Percentiles rank a stretch among this genome's conserved stretches.
Conservation (phyloP, 2,888 invertebrate species). For the Selenia dentaria region DNA sequence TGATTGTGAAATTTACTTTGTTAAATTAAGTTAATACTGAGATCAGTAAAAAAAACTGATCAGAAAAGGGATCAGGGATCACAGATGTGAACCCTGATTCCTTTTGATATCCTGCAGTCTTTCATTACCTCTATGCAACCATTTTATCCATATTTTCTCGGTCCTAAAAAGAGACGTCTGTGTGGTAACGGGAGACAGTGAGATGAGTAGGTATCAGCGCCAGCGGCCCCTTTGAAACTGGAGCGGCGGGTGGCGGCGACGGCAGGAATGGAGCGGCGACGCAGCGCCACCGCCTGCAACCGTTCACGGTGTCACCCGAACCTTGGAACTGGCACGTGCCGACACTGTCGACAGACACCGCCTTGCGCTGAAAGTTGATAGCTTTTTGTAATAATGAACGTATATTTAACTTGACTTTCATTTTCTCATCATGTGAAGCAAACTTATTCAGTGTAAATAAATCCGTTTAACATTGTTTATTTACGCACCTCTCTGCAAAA, state of each 20-base stretch:
- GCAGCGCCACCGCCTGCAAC: constrained; percentile 32
- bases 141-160: constrained; percentile 7
- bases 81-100: too few relatives aligned
- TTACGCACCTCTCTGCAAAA: too few relatives aligned
- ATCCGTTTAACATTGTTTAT: too few relatives aligned
- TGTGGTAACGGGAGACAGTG: constrained; percentile 6
- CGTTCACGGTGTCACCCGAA: constrained; percentile 31
- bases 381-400: constrained; percentile 6
- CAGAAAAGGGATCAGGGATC: too few relatives aligned
- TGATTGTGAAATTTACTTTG: too few relatives aligned
- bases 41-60: too few relatives aligned
- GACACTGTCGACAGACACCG: constrained; percentile 14
- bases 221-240: constrained; percentile 30
- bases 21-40: too few relatives aligned
- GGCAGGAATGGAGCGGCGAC: constrained; percentile 40
- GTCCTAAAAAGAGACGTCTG: constrained; percentile 8
- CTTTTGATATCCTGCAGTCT: too few relatives aligned
- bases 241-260: constrained; percentile 16
- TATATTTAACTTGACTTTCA: not conserved
- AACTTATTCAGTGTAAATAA: too few relatives aligned
- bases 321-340: constrained; percentile 26
- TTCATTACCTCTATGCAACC: constrained; percentile 6
- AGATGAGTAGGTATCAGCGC: constrained; percentile 1
- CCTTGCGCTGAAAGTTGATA: constrained; percentile 8
- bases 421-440: not conserved